Evolutionary conservation across 1,140 invertebrate species (phyloP), one percentile per base, ranked within the genome.

Genomic region (Drosophila mojavensis): DNA sequence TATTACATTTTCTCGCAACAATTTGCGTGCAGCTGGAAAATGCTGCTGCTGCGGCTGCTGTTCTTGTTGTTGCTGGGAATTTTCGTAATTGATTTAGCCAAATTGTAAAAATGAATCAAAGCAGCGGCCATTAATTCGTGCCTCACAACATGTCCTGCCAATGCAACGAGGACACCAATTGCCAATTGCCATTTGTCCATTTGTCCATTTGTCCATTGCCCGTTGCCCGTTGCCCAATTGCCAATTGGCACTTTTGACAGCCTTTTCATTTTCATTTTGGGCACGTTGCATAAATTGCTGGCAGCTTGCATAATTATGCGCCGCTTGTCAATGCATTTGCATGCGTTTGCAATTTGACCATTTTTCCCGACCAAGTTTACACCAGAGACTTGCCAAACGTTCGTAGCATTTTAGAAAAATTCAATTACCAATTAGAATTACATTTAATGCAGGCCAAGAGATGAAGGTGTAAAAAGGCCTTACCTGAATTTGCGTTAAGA

Each of bases 31-130:
- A 11, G 11, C 10, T 11, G 36, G 10, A 59, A 65, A 59, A 65
- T 65, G 33, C 47, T 20, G 47, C 13, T 20, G n/a, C 17, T 17
- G 1, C 17, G 17, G 17, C 17, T 17, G 17, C 17, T 17, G 17
- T 17, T 17, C 17, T 6, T 26, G 11, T 15, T 74, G 78, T 20
- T 75, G 71, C 67, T 54, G 64, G 17, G 17, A 47, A 47, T 47
- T 39, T 53, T 65, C 75, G 79, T 77, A 86, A 86, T 86, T 86
- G 83, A 83, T 86, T 86, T 88, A 79, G 79, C 79, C 76, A 86
- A 86, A 86, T 79, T 79, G 83, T 79, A 88, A 88, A 39, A 82
- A 55, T 79, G 72, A 72, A 68, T 86, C 79, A 86, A 82, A 79
- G 72, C 60, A 54, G 76, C n/a, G 58, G 41, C 64, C 60, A 65